A percentile compares a stretch with the other conserved stretches of the same genome.
These are phyloP conservation scores for Punctoribates punctum DNA, from an alignment of 2,888 invertebrate species.

Conservation along the genomic window DNA sequence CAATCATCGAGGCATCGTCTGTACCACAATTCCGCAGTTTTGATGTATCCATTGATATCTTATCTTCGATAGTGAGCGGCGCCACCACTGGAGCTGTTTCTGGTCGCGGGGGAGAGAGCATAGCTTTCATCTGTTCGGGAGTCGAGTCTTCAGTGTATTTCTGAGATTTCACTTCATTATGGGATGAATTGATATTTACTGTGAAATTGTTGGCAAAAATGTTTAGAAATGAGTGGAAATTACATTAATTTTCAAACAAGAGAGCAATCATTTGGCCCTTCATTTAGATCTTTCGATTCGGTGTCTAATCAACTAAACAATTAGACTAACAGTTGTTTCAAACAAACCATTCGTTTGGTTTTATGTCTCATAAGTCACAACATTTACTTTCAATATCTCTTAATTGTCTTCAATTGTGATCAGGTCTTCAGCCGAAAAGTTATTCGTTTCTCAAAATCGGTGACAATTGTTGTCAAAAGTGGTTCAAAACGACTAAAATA, in stretches of 20 bases:
- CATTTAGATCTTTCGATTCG: not conserved
- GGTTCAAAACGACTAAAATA: too few species aligned
- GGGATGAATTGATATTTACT: constrained; percentile 14
- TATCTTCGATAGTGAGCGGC: constrained; percentile 51
- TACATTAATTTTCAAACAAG: not conserved
- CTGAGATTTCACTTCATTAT: constrained; percentile 25
- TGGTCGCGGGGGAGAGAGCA: constrained; percentile 46
- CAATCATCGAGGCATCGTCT: constrained; percentile 53
- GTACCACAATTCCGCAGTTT: not conserved
- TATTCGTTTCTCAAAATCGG: too few species aligned
- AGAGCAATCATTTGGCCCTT: not conserved
- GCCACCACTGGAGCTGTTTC: constrained; percentile 48
- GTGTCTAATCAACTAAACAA: not conserved
- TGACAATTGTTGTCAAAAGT: too few species aligned
- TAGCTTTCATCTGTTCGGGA: not conserved
- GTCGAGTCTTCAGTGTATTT: constrained; percentile 8
- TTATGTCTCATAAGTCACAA: not conserved
- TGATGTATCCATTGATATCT: constrained; percentile 45
- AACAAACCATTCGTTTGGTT: not conserved
- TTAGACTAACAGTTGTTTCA: not conserved
- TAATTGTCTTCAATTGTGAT: not conserved
- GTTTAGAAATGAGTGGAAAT: not conserved
- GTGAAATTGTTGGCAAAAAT: constrained; percentile 18
- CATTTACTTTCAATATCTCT: not conserved
- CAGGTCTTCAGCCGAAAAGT: too few species aligned